Evolutionary conservation across 37 sponge, comb jelly and placozoan genomes (phyloP), one percentile per base, ranked within the genome.

Genomic region (Tethya wilhelma): DNA sequence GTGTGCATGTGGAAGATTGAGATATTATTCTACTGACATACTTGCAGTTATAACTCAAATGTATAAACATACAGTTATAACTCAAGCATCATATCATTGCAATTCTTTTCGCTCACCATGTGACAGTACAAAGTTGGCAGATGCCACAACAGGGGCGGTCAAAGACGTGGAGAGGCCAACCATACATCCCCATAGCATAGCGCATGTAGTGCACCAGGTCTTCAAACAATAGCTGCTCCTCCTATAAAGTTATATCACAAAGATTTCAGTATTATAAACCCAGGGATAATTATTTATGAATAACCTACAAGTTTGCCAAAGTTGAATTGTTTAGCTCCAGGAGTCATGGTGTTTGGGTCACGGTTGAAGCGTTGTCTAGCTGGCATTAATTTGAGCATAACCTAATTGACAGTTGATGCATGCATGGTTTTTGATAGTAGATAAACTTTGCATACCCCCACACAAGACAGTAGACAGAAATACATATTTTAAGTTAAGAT

Each of bases 101-200:
- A 19, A 49, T 14, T 14, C 53, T 49, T 9, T 11, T 12, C 5
- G 12, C 53, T 72, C 33, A 75, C 75, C 75, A 75, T 38, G 60
- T 75, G 23, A 75, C 60, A 39, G 73, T 4, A 64, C 72, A 70
- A 5, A 85, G 69, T 11, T 71, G 40, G 31, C 75, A 74, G 53
- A 64, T 28, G 6, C 85, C 87, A 67, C 79, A 79, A 75, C 37
- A 66, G 36, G 46, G 80, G 43, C 79, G 66, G 36, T 70, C 45
- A 62, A 87, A 88, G 33, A 88, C 64, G 39, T 88, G 82, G 1
- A 81, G 59, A 23, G 88, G 71, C 88, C 88, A 88, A 26, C 88
- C 88, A 81, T 88, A 88, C 11, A 88, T 81, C 12, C 77, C 88
- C 56, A 88, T 68, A 5, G 81, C 53, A 59, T 81, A 88, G 32